phyloP scores from a whole-genome alignment of 1,140 invertebrate genomes.

The Drosophila novamexicana region DNA sequence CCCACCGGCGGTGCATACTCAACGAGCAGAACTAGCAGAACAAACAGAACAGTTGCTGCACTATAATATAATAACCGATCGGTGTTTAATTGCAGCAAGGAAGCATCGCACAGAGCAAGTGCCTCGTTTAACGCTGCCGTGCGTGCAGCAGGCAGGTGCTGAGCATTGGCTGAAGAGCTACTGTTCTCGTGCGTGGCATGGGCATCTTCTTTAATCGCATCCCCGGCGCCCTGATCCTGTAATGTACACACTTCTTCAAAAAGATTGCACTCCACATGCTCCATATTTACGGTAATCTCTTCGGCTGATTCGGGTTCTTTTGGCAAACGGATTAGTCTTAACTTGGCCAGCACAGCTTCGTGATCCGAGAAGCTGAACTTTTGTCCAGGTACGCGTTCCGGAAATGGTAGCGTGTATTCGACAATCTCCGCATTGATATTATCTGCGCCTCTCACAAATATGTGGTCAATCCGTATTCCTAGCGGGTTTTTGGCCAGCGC shows the following conservation, averaged over 20 bases:
- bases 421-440: slow-evolving; percentile 86
- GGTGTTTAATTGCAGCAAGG: slow-evolving; percentile 85
- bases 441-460: slow-evolving; percentile 88
- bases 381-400: slow-evolving; percentile 89
- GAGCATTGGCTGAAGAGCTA: slow-evolving; percentile 2
- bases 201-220: slow-evolving; percentile 4
- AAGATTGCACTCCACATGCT: slow-evolving; percentile 26
- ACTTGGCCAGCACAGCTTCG: slow-evolving; percentile 91
- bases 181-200: not conserved
- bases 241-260: slow-evolving; percentile 7
- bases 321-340: slow-evolving; percentile 77
- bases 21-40: slow-evolving; percentile 81
- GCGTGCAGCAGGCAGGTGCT: slow-evolving; percentile 46
- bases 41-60: slow-evolving; percentile 85
- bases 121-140: slow-evolving; percentile 86
- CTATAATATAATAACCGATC: slow-evolving; percentile 87
- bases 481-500: slow-evolving; percentile 86
- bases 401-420: slow-evolving; percentile 89
- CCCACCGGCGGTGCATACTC: slow-evolving; percentile 83
- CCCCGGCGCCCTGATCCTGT: slow-evolving; percentile 17
- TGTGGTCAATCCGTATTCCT: slow-evolving; percentile 96
- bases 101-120: slow-evolving; percentile 87
- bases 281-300: not conserved
- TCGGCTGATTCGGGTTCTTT: not conserved
- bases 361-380: slow-evolving; percentile 95